Percentiles rank a stretch among this genome's conserved stretches.
Evolutionary conservation across 2,888 invertebrate genomes (phyloP).

Genomic region (Apocheima hispidaria): DNA sequence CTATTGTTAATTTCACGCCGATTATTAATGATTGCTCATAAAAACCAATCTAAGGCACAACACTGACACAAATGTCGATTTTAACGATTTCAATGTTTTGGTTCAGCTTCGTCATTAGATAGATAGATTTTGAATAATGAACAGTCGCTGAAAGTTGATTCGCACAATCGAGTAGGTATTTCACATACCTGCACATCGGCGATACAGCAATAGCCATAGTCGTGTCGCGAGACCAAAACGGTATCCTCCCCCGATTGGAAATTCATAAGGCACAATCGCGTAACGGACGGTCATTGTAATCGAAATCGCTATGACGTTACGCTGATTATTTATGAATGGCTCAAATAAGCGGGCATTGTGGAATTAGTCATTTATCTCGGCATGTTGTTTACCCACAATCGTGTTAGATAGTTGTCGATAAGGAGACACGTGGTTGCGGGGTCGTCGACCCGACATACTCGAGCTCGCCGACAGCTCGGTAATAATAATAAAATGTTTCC

Average conservation of each 20-base stretch:
- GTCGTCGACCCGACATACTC: conserved; percentile 85
- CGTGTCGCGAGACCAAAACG: conserved; percentile 41
- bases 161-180: not conserved
- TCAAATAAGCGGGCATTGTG: conserved; percentile 77
- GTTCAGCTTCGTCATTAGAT: not conserved
- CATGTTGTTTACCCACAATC: conserved; percentile 84
- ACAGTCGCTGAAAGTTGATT: not conserved
- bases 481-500: conserved; percentile 87
- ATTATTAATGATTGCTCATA: conserved; percentile 18
- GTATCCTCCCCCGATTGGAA: conserved; percentile 48
- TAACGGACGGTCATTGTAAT: conserved; percentile 61
- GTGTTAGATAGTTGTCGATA: conserved; percentile 87
- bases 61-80: not conserved
- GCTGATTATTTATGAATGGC: conserved; percentile 81
- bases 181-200: not conserved
- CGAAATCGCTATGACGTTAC: conserved; percentile 71
- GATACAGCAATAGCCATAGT: conserved; percentile 6
- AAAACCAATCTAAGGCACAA: conserved; percentile 16
- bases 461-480: conserved; percentile 85
- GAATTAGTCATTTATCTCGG: conserved; percentile 86
- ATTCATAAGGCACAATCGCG: conserved; percentile 49
- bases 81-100: conserved; percentile 2
- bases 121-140: not conserved
- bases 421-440: conserved; percentile 85
- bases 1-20: conserved; percentile 27